Conservation (phyloP, 2,797 vertebrate genomes). For the Poeciliopsis turneri region DNA sequence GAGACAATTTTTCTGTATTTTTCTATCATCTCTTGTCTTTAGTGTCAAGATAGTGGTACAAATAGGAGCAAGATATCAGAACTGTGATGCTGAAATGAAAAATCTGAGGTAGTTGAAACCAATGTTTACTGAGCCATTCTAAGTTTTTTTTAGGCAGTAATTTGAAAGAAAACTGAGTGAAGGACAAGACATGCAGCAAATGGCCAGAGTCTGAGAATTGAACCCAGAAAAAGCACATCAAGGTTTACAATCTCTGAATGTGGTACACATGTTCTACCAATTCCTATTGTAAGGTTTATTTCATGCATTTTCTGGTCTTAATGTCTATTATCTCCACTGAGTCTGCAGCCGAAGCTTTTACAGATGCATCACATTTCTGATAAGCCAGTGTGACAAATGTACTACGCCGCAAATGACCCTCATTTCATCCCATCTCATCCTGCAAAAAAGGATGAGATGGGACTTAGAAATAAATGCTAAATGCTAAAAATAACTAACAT, state of each 20-base stretch:
- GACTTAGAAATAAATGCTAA: neutral
- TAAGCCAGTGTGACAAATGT: neutral
- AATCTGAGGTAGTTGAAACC: neutral
- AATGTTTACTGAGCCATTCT: neutral
- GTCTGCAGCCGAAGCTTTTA: neutral
- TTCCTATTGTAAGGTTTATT: neutral
- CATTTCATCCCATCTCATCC: neutral
- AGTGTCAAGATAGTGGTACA: slow-evolving; percentile 32
- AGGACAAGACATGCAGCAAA: no score
- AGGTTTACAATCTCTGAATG: no score
- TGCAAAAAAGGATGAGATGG: no score
- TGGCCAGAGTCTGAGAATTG: no score
- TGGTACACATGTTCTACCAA: no score
- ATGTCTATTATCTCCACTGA: neutral
- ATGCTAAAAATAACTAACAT: neutral
- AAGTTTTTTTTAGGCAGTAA: neutral
- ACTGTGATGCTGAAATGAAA: slow-evolving; percentile 16
- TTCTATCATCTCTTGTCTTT: slow-evolving; percentile 41
- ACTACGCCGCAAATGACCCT: neutral
- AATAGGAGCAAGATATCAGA: neutral
- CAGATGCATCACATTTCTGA: neutral
- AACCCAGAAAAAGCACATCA: no score
- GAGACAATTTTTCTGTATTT: slow-evolving; percentile 51
- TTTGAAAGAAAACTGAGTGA: no score
- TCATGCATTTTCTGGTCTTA: neutral